phyloP scores from a whole-genome alignment of 2,797 vertebrate species.

The Melanotaenia boesemani region DNA sequence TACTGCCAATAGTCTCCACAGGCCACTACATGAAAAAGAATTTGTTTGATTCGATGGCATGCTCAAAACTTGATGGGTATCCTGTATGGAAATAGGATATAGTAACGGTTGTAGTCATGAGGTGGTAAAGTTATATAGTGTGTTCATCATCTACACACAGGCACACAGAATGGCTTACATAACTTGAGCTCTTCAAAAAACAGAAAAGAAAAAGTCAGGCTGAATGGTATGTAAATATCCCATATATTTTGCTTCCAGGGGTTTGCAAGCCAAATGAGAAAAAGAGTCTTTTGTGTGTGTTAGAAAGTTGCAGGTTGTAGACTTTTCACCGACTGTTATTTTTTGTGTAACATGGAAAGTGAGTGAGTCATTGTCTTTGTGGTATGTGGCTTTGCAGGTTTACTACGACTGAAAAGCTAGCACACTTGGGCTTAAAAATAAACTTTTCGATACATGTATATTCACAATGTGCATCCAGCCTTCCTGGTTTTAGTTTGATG shows the following conservation, averaged over 20 bases:
- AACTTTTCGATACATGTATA: constrained; percentile 17
- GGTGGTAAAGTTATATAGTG: constrained; percentile 32
- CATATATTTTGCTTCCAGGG: constrained; percentile 64
- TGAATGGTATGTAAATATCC: constrained; percentile 74
- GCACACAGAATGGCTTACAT: constrained; percentile 47
- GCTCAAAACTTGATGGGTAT: constrained; percentile 16
- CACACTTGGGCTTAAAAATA: constrained; percentile 24
- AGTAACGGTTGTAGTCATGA: constrained; percentile 19
- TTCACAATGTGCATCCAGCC: constrained; percentile 10
- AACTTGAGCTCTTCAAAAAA: constrained; percentile 52
- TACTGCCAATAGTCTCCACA: constrained; percentile 2
- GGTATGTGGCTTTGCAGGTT: constrained; percentile 58
- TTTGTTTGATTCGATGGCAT: constrained; percentile 4
- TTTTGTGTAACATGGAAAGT: constrained; percentile 47
- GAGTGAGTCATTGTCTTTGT: constrained; percentile 10
- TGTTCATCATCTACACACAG: constrained; percentile 33
- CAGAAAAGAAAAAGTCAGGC: constrained; percentile 40
- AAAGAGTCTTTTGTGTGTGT: constrained; percentile 21
- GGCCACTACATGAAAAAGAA: constrained; percentile 8
- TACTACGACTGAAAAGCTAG: constrained; percentile 12
- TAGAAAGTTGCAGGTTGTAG: constrained; percentile 48
- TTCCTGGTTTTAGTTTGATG: constrained; percentile 26
- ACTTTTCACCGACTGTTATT: constrained; percentile 35
- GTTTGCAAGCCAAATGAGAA: constrained; percentile 79
- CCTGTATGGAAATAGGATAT: constrained; percentile 12